phyloP scores from a whole-genome alignment of 2,888 invertebrate genomes.

The Cylloceria caligata region DNA sequence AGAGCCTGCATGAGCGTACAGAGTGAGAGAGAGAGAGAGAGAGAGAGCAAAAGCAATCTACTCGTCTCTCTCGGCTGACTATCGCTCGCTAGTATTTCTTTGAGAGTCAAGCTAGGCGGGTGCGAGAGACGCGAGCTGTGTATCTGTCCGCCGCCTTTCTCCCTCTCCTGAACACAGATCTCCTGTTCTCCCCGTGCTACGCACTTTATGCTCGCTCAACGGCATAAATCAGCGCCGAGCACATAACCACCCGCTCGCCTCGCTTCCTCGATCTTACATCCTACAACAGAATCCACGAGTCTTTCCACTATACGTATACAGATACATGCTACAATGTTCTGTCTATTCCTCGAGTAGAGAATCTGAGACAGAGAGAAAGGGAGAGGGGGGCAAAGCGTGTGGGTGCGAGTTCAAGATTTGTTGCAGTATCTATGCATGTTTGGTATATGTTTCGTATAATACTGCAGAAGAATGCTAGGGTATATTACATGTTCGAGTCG shows the following conservation, averaged over 20 bases:
- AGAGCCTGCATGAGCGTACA: slow-evolving; percentile 37
- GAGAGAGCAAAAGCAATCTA: neutral
- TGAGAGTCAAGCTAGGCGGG: slow-evolving; percentile 11
- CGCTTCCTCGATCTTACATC: slow-evolving; percentile 73
- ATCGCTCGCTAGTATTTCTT: slow-evolving; percentile 33
- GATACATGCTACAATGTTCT: slow-evolving; percentile 50
- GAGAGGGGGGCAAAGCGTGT: slow-evolving; percentile 42
- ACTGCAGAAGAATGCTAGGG: slow-evolving; percentile 45
- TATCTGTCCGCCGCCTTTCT: slow-evolving; percentile 50
- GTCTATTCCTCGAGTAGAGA: slow-evolving; percentile 38
- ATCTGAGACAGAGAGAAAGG: slow-evolving; percentile 15
- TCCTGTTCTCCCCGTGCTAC: slow-evolving; percentile 73
- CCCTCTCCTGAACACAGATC: slow-evolving; percentile 55
- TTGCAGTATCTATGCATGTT: slow-evolving; percentile 65
- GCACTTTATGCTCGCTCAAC: slow-evolving; percentile 78
- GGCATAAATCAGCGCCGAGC: slow-evolving; percentile 77
- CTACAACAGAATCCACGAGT: slow-evolving; percentile 58
- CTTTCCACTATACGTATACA: slow-evolving; percentile 43
- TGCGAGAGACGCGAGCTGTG: slow-evolving; percentile 21
- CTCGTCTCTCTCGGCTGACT: slow-evolving; percentile 34
- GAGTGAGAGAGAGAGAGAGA: neutral
- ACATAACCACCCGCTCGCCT: slow-evolving; percentile 73
- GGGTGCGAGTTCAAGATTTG: slow-evolving; percentile 62
- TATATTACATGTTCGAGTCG: slow-evolving; percentile 38
- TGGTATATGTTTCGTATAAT: slow-evolving; percentile 59